Percentiles rank a stretch among this genome's conserved stretches.
Evolutionary conservation across 2,113 vertebrate genomes (phyloP).

Genomic region (Marcusenius ussheri): DNA sequence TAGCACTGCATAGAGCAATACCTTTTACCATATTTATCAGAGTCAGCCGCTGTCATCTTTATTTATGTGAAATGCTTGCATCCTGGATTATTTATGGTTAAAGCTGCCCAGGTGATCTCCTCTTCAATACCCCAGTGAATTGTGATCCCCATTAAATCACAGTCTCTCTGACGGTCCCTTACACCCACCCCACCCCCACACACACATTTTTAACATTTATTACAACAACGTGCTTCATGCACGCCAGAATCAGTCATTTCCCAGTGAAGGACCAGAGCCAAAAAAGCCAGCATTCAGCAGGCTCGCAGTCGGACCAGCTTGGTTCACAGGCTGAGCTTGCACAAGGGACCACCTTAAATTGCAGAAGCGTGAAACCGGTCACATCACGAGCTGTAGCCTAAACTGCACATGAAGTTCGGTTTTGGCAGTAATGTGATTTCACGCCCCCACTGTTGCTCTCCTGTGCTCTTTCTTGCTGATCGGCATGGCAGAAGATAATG

Average conservation of each 20-base stretch:
- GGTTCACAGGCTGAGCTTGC: not conserved
- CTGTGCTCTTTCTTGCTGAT: not conserved
- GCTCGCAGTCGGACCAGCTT: not conserved
- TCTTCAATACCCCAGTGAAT: not conserved
- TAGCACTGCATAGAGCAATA: not conserved
- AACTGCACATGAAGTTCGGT: not conserved
- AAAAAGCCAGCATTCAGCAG: not conserved
- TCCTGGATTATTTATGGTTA: not conserved
- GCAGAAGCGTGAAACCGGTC: not conserved
- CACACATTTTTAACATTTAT: not conserved
- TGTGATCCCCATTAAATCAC: slow-evolving; percentile 1
- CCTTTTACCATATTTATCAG: not conserved
- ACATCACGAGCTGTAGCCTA: not conserved
- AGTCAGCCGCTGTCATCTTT: not conserved
- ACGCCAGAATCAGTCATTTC: not conserved
- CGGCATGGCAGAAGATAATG: not conserved
- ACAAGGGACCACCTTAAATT: not conserved
- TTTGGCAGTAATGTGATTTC: not conserved
- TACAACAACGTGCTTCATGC: not conserved
- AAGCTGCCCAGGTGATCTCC: not conserved
- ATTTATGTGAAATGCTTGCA: not conserved
- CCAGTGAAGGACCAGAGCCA: not conserved
- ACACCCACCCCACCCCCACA: not conserved
- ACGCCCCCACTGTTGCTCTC: not conserved
- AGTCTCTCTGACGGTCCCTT: not conserved